phyloP scores from a whole-genome alignment of 1,140 invertebrate genomes.

The Samia ricini region DNA sequence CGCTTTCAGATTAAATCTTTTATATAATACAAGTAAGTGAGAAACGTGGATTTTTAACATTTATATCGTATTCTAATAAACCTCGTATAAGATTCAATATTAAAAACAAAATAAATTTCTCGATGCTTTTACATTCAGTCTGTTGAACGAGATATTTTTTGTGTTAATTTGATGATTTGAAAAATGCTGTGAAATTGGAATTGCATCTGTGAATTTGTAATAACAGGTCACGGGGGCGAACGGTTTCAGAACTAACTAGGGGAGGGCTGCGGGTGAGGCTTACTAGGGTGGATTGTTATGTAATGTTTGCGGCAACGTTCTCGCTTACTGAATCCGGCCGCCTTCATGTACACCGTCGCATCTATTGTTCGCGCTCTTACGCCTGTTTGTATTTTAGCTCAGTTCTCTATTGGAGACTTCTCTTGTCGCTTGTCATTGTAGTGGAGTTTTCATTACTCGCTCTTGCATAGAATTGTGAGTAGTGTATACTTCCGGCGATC shows the following conservation, averaged over 20 bases:
- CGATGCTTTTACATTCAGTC: background rate
- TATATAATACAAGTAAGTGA: no score
- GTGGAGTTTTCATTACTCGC: conserved; percentile 25
- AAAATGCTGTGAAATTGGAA: conserved; percentile 13
- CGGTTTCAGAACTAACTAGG: conserved; percentile 48
- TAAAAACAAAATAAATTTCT: background rate
- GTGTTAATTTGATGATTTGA: no score
- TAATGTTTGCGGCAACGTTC: conserved; percentile 43
- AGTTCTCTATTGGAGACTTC: conserved; percentile 27
- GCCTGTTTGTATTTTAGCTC: conserved; percentile 40
- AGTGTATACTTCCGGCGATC: background rate
- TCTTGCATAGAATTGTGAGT: background rate
- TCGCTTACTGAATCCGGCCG: conserved; percentile 10
- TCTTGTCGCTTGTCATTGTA: conserved; percentile 18
- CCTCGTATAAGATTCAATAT: no score
- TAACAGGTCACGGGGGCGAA: conserved; percentile 15
- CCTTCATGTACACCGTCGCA: conserved; percentile 24
- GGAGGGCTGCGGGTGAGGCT: conserved; percentile 25
- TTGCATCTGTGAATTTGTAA: conserved; percentile 8
- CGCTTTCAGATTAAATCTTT: no score
- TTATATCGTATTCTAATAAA: no score
- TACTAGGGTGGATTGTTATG: conserved; percentile 39
- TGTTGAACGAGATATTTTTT: no score
- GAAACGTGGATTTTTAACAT: no score
- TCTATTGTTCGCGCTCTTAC: conserved; percentile 35